A percentile compares a stretch with the other conserved stretches of the same genome.
Conservation (phyloP, 2,888 invertebrate species). For the Psococerastis gibbosa region DNA sequence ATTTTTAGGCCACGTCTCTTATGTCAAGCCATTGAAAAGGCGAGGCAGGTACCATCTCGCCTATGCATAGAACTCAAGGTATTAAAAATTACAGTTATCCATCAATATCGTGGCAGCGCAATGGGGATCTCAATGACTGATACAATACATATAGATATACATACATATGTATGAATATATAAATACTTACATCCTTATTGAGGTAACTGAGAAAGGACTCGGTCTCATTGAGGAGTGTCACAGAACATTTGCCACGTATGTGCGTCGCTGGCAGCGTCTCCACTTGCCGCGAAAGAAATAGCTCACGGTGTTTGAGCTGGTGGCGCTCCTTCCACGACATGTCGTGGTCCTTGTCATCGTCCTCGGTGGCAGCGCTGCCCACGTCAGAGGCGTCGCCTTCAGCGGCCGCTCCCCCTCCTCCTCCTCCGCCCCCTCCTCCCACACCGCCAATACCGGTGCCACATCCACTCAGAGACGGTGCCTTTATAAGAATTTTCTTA, state of each 20-base stretch:
- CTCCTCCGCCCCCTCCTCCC: constrained; percentile 16
- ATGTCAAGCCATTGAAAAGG: too few relatives aligned
- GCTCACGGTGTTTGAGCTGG: constrained; percentile 92
- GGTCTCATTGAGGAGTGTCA: constrained; percentile 96
- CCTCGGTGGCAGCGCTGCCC: constrained; percentile 18
- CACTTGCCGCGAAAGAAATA: constrained; percentile 93
- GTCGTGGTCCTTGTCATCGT: constrained; percentile 33
- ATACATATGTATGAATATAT: too few relatives aligned
- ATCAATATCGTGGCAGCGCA: too few relatives aligned
- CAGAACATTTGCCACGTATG: constrained; percentile 98
- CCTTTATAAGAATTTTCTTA: constrained; percentile 34
- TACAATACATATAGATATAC: too few relatives aligned
- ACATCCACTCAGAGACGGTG: constrained; percentile 18
- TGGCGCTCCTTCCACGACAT: constrained; percentile 74
- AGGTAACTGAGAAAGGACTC: constrained; percentile 93
- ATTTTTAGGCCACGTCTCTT: too few relatives aligned
- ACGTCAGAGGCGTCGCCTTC: constrained; percentile 12
- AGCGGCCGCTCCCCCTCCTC: constrained; percentile 16
- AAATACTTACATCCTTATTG: constrained; percentile 83
- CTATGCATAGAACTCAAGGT: too few relatives aligned
- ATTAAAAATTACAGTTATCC: too few relatives aligned
- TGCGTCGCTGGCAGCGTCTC: constrained; percentile 97
- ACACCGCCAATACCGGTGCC: constrained; percentile 12
- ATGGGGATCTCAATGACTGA: too few relatives aligned
- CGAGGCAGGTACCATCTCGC: too few relatives aligned